Conservation (phyloP, 2,113 vertebrate genomes). For the Ia io region DNA sequence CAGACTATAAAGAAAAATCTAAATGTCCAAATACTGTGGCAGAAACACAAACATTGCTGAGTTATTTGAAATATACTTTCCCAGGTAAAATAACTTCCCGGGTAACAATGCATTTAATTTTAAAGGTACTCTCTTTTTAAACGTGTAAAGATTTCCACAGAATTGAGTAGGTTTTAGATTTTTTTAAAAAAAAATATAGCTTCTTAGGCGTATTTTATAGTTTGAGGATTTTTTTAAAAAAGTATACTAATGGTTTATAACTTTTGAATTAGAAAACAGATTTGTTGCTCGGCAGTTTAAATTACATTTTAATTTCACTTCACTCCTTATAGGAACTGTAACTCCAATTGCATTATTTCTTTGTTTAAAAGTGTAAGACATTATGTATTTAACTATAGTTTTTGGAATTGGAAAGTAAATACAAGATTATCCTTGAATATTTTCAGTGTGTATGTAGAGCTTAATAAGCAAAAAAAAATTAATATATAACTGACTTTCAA, state of each 20-base stretch:
- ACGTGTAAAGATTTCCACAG: constrained; percentile 27
- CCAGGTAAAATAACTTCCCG: background rate
- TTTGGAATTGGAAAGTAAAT: constrained; percentile 33
- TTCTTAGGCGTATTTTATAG: background rate
- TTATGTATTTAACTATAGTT: constrained; percentile 7
- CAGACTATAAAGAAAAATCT: background rate
- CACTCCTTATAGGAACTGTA: background rate
- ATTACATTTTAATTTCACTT: constrained; percentile 28
- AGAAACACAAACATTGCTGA: background rate
- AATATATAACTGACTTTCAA: constrained; percentile 42
- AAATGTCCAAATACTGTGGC: background rate
- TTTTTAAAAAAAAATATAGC: background rate
- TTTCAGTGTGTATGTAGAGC: background rate
- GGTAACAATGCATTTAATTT: background rate
- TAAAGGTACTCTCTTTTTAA: constrained; percentile 17
- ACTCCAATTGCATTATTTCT: background rate
- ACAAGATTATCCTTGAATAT: constrained; percentile 17
- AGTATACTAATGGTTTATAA: background rate
- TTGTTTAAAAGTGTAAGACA: background rate
- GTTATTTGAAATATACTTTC: background rate
- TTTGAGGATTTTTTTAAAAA: background rate
- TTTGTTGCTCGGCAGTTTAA: background rate
- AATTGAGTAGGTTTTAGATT: background rate
- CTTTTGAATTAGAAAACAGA: constrained; percentile 12
- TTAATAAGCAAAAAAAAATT: constrained; percentile 12